phyloP scores from a whole-genome alignment of 1,140 invertebrate species.

The Theocolax elegans region DNA sequence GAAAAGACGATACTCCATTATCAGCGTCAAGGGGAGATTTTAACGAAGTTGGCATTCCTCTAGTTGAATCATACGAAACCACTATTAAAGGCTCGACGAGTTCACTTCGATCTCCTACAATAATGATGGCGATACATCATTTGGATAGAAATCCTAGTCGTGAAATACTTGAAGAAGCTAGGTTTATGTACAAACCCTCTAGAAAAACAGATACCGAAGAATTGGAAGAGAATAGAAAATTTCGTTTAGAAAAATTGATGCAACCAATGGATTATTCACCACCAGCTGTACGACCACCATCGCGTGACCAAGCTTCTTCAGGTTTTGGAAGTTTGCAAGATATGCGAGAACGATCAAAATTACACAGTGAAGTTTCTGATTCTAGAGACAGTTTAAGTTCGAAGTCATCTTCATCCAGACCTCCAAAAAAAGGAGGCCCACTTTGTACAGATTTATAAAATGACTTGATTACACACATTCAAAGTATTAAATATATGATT shows the following conservation, averaged over 20 bases:
- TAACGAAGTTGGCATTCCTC: constrained; percentile 64
- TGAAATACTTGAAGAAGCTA: constrained; percentile 8
- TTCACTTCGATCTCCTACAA: constrained; percentile 40
- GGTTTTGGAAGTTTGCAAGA: constrained; percentile 58
- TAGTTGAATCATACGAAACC: constrained; percentile 45
- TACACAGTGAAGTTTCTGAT: constrained; percentile 29
- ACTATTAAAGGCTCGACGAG: constrained; percentile 29
- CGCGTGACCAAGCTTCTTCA: constrained; percentile 54
- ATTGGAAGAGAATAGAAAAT: constrained; percentile 28
- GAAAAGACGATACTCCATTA: not conserved
- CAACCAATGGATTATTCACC: constrained; percentile 42
- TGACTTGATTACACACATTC: too few species aligned
- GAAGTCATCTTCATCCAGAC: constrained; percentile 43
- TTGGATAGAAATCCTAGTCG: constrained; percentile 22
- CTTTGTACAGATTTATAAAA: constrained; percentile 53
- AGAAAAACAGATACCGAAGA: constrained; percentile 1
- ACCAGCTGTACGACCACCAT: constrained; percentile 46
- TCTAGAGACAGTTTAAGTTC: constrained; percentile 50
- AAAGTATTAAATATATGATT: not conserved
- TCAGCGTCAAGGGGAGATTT: constrained; percentile 55
- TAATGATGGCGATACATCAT: constrained; percentile 43
- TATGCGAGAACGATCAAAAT: constrained; percentile 44
- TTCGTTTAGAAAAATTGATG: constrained; percentile 38
- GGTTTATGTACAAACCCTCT: not conserved
- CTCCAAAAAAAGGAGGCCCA: constrained; percentile 39